Conservation (phyloP, 2,888 invertebrate species). For the Neocrepidodera transversa region DNA sequence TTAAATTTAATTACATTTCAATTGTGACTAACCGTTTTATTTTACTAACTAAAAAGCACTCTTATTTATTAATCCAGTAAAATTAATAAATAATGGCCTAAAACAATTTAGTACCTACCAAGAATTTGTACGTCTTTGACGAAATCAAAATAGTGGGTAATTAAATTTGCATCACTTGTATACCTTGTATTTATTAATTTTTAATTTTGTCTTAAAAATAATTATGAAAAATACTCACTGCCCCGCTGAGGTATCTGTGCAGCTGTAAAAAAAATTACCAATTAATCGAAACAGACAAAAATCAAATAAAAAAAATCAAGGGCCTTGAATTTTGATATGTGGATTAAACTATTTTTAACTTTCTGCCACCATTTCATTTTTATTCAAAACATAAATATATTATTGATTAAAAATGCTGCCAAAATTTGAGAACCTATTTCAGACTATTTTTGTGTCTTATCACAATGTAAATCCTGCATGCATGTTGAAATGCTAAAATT, state of each 20-base stretch:
- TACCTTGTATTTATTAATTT: too few relatives aligned
- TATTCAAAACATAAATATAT: neutral
- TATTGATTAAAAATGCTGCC: slow-evolving; percentile 7
- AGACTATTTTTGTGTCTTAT: neutral
- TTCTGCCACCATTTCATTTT: neutral
- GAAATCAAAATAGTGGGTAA: too few relatives aligned
- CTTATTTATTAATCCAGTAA: too few relatives aligned
- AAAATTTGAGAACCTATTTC: slow-evolving; percentile 19
- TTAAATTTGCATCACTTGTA: too few relatives aligned
- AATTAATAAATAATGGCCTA: too few relatives aligned
- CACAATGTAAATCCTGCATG: slow-evolving; percentile 11
- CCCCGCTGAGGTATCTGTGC: slow-evolving; percentile 89
- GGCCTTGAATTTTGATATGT: neutral
- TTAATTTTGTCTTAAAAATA: too few relatives aligned
- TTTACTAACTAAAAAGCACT: too few relatives aligned
- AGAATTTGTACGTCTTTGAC: too few relatives aligned
- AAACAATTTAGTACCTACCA: too few relatives aligned
- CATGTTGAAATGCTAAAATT: slow-evolving; percentile 8
- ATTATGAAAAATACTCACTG: slow-evolving; percentile 71
- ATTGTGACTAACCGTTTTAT: too few relatives aligned
- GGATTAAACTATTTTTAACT: neutral
- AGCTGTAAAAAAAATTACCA: slow-evolving; percentile 71
- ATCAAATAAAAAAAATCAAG: neutral
- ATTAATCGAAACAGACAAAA: slow-evolving; percentile 15
- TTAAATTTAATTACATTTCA: too few relatives aligned